These are phyloP conservation scores for Drosophila mauritiana DNA, from an alignment of 1,140 invertebrate genomes.

Conservation along the genomic window DNA sequence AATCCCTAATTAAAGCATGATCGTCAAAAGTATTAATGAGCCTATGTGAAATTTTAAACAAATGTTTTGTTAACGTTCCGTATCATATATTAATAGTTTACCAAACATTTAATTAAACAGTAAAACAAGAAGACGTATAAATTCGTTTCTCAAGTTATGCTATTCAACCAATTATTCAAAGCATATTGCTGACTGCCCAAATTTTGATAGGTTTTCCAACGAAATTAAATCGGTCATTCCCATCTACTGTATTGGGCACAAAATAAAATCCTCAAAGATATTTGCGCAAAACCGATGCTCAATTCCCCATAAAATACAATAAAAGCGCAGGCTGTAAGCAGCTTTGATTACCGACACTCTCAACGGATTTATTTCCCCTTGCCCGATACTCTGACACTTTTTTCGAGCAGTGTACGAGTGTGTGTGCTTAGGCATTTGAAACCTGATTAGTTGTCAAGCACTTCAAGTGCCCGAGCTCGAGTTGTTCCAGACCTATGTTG, in stretches of 20 bases:
- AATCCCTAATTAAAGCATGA: too few species aligned
- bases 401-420: conserved; percentile 25
- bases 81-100: conserved; percentile 4
- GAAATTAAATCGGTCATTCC: conserved; percentile 17
- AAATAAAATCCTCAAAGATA: conserved; percentile 8
- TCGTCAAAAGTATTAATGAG: too few species aligned
- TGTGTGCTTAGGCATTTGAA: conserved; percentile 66
- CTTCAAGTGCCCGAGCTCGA: conserved; percentile 62
- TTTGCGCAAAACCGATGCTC: not conserved
- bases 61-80: conserved; percentile 6
- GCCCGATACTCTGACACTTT: conserved; percentile 22
- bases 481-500: conserved; percentile 17
- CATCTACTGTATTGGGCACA: conserved; percentile 20
- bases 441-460: conserved; percentile 77
- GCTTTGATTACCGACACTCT: conserved; percentile 71
- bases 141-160: not conserved
- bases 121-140: not conserved
- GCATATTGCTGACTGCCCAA: not conserved
- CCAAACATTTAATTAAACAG: conserved; percentile 5
- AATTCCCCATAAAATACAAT: conserved; percentile 58
- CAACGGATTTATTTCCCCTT: conserved; percentile 15
- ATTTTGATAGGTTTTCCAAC: not conserved
- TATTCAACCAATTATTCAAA: conserved; percentile 7
- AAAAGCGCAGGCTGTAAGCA: conserved; percentile 57
- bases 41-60: not conserved